These are phyloP conservation scores for Hypsibius dujardini DNA, from an alignment of 1,140 invertebrate genomes.

Conservation along the genomic window DNA sequence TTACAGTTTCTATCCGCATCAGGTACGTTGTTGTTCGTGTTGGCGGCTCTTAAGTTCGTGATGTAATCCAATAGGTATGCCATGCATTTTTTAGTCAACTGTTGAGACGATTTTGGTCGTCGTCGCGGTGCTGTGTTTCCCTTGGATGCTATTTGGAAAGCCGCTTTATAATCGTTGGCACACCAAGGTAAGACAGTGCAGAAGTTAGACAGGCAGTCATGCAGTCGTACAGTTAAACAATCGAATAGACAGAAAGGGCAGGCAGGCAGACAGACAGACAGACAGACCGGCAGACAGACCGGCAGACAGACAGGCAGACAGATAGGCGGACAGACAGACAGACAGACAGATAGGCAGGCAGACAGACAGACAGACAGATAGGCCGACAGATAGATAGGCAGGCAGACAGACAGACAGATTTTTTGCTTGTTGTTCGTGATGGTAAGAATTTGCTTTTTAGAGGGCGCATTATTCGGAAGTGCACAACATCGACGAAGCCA, in stretches of 20 bases:
- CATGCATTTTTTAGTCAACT: conserved; percentile 39
- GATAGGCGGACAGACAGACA: background rate
- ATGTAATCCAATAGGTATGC: background rate
- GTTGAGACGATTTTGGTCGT: conserved; percentile 56
- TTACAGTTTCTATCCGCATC: background rate
- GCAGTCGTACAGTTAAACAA: background rate
- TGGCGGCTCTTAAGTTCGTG: background rate
- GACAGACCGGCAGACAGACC: background rate
- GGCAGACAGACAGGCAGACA: background rate
- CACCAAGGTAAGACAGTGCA: background rate
- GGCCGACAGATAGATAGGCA: too few species aligned
- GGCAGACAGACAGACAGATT: too few species aligned
- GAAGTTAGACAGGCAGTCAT: background rate
- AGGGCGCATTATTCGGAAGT: background rate
- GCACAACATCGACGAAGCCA: background rate
- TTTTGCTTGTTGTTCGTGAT: too few species aligned
- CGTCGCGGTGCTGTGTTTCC: conserved; percentile 61
- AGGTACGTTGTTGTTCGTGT: background rate
- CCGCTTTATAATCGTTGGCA: conserved; percentile 56
- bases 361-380: too few species aligned
- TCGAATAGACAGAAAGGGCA: background rate
- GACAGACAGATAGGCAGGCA: too few species aligned
- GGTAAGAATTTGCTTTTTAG: background rate
- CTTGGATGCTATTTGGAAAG: conserved; percentile 77
- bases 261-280: background rate